Evolutionary conservation across 2,888 invertebrate genomes (phyloP).

Genomic region (Cephalotes varians): DNA sequence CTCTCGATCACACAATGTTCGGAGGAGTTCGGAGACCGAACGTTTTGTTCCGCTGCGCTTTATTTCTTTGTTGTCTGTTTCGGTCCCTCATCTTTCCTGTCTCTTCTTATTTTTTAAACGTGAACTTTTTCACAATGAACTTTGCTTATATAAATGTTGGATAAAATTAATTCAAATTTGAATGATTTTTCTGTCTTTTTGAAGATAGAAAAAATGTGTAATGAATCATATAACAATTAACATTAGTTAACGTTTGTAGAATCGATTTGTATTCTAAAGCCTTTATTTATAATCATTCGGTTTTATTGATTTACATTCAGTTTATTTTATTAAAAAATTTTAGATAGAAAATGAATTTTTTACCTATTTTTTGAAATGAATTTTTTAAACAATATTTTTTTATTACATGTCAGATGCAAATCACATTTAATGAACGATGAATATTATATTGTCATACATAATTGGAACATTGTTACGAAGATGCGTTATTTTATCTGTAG

Average conservation of each 20-base stretch:
- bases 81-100: conserved; percentile 12
- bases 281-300: not conserved
- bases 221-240: not conserved
- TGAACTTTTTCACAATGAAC: not conserved
- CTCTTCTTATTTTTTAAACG: conserved; percentile 18
- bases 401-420: not conserved
- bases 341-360: not conserved
- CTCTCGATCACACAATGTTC: conserved; percentile 35
- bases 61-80: conserved; percentile 36
- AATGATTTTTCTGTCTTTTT: not conserved
- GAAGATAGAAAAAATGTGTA: not conserved
- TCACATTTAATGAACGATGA: not conserved
- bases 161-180: not conserved
- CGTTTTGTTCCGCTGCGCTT: conserved; percentile 53
- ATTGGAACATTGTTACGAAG: not conserved
- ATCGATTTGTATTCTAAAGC: not conserved
- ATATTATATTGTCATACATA: not conserved
- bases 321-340: not conserved
- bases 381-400: not conserved
- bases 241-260: not conserved
- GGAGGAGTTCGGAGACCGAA: conserved; percentile 44
- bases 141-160: not conserved
- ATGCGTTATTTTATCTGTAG: not conserved
- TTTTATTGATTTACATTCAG: not conserved
- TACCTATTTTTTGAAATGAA: too few relatives aligned